Conservation (phyloP, 2,797 vertebrate genomes). For the Gymnothorax reevesii region DNA sequence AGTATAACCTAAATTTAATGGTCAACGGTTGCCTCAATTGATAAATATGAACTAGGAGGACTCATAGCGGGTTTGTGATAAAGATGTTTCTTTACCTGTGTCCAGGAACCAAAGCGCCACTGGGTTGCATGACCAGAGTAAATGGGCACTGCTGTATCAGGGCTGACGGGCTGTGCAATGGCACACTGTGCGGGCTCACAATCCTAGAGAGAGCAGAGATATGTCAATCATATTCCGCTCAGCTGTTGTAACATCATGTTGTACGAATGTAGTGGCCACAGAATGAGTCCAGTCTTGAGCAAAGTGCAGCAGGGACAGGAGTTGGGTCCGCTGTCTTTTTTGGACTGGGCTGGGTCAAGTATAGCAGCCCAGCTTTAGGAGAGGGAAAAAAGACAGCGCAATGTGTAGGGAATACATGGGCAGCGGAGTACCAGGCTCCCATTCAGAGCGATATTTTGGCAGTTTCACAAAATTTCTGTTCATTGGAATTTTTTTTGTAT, state of each 20-base stretch:
- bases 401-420: background rate
- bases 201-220: conserved; percentile 74
- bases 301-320: background rate
- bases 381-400: background rate
- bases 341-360: background rate
- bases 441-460: background rate
- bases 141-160: conserved; percentile 75
- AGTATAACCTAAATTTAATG: background rate
- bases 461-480: background rate
- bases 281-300: background rate
- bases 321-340: background rate
- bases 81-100: conserved; percentile 74
- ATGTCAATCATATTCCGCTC: background rate
- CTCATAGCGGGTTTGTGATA: background rate
- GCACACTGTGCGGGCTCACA: conserved; percentile 89
- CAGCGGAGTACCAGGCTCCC: background rate
- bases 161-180: conserved; percentile 71
- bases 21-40: background rate
- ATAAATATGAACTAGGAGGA: background rate
- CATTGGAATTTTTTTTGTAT: background rate
- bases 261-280: background rate
- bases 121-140: conserved; percentile 82
- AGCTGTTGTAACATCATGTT: background rate
- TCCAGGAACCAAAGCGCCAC: conserved; percentile 99
- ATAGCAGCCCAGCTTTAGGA: background rate